phyloP scores from a whole-genome alignment of 2,797 vertebrate genomes.

The Alauda arvensis region DNA sequence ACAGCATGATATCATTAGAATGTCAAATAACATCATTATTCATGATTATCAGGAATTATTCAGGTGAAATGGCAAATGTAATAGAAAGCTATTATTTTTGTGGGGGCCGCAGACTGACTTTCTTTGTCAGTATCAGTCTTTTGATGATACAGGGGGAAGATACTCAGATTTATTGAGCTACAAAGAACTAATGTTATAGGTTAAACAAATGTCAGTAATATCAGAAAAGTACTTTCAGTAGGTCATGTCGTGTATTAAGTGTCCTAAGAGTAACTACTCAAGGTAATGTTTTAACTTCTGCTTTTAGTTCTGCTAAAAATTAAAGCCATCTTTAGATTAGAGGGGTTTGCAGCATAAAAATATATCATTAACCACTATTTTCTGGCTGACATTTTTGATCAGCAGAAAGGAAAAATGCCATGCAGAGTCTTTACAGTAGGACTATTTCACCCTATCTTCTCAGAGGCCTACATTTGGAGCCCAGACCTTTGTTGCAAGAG shows the following conservation, averaged over 20 bases:
- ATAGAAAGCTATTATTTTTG: slow-evolving; percentile 77
- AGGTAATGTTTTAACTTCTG: slow-evolving; percentile 15
- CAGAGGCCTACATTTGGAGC: background rate
- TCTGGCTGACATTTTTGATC: background rate
- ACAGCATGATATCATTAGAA: slow-evolving; percentile 77
- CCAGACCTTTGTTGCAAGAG: background rate
- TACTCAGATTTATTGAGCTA: slow-evolving; percentile 63
- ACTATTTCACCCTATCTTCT: background rate
- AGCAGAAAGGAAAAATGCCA: background rate
- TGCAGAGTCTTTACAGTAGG: background rate
- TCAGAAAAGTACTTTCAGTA: slow-evolving; percentile 54
- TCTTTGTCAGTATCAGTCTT: slow-evolving; percentile 61
- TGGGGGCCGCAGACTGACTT: slow-evolving; percentile 64
- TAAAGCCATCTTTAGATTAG: background rate
- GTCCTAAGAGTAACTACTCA: background rate
- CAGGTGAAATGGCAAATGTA: slow-evolving; percentile 76
- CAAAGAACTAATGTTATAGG: slow-evolving; percentile 61
- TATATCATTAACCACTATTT: background rate
- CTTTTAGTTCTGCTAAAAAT: background rate
- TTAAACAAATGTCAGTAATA: slow-evolving; percentile 70
- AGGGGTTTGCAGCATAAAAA: background rate
- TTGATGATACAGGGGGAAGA: slow-evolving; percentile 58
- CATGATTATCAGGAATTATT: slow-evolving; percentile 85
- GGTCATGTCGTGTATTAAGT: slow-evolving; percentile 36
- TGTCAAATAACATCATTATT: slow-evolving; percentile 85